Evolutionary conservation across 1,140 invertebrate species (phyloP), one percentile per base, ranked within the genome.

Genomic region (Magallana gigas): DNA sequence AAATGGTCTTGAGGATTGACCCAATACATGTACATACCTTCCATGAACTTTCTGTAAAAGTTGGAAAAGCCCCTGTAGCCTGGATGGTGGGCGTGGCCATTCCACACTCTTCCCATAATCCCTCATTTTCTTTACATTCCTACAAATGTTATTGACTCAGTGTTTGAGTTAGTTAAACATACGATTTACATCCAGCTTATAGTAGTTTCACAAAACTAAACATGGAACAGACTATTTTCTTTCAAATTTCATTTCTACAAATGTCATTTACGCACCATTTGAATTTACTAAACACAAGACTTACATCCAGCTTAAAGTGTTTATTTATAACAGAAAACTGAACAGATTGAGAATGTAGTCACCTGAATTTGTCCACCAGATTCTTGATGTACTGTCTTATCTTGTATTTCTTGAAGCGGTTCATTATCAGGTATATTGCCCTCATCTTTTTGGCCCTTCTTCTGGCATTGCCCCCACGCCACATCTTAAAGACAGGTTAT

Each of bases 391-490:
- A 99, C 59, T 96, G 95, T 9, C 97, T 96, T 93, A 97, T 95
- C 94, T 98, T 98, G 95, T 98, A 98, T 58, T 96, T 96, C 87
- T 97, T 95, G 95, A 98, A 99, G n/a, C 97, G 96, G 62, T 96
- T 95, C 94, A 97, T 97, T 91, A 99, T 99, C 59, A 95, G 92
- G 76, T 97, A 95, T 0, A 97, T 97, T 0, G 99, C 98, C 94
- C 96, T 96, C 96, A 99, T 97, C 94, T 97, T 96, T 92, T 97
- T 97, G 94, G 97, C 99, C 80, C 96, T 96, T 92, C 96, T 96
- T 12, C 98, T 95, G 2, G 97, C 98, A 36, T 98, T 90, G 71
- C 96, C 96, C 84, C 98, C 98, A 90, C 98, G 96, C 96, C 98
- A 98, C 94, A 98, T 93, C 95, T 96, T 84, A 16, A 90, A 76